Evolutionary conservation across 2,797 vertebrate species (phyloP), one percentile per base, ranked within the genome.

Genomic region (Microcaecilia unicolor): DNA sequence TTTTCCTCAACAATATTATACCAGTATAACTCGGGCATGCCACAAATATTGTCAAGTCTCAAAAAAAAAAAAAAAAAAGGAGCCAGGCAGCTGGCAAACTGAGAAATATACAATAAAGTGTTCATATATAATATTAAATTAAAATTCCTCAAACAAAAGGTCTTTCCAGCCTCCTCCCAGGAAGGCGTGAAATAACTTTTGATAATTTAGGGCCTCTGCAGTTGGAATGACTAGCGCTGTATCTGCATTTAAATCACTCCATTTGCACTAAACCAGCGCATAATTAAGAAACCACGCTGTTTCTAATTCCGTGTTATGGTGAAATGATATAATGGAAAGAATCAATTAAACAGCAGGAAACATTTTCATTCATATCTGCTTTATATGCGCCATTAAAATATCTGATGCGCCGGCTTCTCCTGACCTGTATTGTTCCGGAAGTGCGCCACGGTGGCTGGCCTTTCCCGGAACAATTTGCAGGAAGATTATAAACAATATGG

Each of bases 221-320:
- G 26, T 39, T 47, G 18, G 41, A 26, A n/a, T 41, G n/a, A n/a
- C 27, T 36, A 35, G 28, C 41, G 27, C 31, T 30, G 31, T 48
- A 22, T 36, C 24, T 31, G 44, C 32, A 48, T 48, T 35, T 35
- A 35, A 48, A 41, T 48, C 32, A 41, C 37, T 25, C 37, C 12
- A 48, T 48, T 41, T 48, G 44, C 44, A 48, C 48, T 41, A 48
- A 48, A 41, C 16, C 26, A 32, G 31, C 44, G 26, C 26, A 41
- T 48, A 48, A 48, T 48, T 48, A 48, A 48, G 44, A 48, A 36
- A 41, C 48, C 44, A 48, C 33, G 40, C 44, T 48, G 44, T 48
- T 48, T 48, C 37, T 48, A 48, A 48, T 48, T 48, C 44, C 31
- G 40, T 47, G 44, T 41, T 37, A 48, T 37, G 33, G 23, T 48